Evolutionary conservation across 2,888 invertebrate species (phyloP).

Genomic region (Ormyrus nitidulus): DNA sequence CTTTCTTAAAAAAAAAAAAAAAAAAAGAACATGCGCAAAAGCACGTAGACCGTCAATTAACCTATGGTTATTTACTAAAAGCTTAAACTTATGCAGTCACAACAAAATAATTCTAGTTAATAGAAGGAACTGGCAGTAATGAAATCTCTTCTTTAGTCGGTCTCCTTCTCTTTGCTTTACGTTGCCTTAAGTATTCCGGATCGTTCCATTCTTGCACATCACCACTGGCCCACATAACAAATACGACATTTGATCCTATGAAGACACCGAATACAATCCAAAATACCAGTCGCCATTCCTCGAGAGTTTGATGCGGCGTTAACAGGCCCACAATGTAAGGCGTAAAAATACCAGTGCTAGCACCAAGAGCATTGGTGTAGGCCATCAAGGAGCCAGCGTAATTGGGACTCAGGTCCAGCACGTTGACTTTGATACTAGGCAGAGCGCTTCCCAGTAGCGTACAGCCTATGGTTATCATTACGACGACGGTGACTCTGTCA

Average conservation of each 20-base stretch:
- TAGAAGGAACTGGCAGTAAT: conserved; percentile 2
- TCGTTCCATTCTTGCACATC: conserved; percentile 88
- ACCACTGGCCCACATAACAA: conserved; percentile 83
- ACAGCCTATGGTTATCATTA: conserved; percentile 75
- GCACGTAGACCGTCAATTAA: too few relatives aligned
- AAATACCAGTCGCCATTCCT: conserved; percentile 87
- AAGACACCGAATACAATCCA: conserved; percentile 86
- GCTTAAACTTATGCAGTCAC: not conserved
- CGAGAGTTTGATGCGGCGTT: conserved; percentile 72
- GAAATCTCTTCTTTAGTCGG: conserved; percentile 1
- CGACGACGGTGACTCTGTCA: conserved; percentile 71
- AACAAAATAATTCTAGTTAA: not conserved
- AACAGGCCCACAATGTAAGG: conserved; percentile 83
- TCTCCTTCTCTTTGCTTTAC: conserved; percentile 55
- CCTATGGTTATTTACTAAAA: too few relatives aligned
- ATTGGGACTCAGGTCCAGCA: conserved; percentile 76
- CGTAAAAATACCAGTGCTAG: conserved; percentile 83
- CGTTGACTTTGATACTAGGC: conserved; percentile 76
- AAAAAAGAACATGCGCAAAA: too few relatives aligned
- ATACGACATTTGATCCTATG: conserved; percentile 82
- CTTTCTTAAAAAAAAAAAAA: too few relatives aligned
- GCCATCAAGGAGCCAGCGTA: conserved; percentile 77
- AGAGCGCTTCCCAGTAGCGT: conserved; percentile 76
- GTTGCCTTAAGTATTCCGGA: conserved; percentile 71
- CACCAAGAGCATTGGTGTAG: conserved; percentile 80